phyloP scores from a whole-genome alignment of 30 jellyfish, hydroid and myxozoan species.

The Hydractinia symbiolongicarpus region DNA sequence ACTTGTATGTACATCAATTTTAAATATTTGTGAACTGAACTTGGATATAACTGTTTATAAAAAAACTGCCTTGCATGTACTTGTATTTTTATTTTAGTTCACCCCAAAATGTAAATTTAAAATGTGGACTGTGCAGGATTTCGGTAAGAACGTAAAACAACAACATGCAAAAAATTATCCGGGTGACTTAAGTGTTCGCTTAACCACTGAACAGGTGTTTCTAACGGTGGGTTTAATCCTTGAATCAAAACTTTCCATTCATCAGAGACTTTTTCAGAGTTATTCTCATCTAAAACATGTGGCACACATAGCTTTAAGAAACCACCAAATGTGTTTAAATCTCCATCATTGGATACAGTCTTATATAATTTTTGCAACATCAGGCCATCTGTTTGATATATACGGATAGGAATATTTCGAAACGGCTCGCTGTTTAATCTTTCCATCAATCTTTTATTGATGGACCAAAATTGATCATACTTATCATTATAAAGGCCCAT shows the following conservation, averaged over 20 bases:
- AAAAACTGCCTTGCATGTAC: too few species aligned
- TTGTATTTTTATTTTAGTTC: too few species aligned
- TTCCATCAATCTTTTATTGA: constrained; percentile 82
- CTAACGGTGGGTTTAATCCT: constrained; percentile 87
- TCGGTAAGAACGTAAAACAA: constrained; percentile 10
- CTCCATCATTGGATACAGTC: constrained; percentile 72
- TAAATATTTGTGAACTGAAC: too few species aligned
- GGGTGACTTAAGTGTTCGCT: constrained; percentile 98
- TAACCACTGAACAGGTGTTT: constrained; percentile 96
- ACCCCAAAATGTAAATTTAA: too few species aligned
- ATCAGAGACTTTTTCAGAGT: constrained; percentile 12
- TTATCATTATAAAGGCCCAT: constrained; percentile 84
- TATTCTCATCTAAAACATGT: constrained; percentile 42
- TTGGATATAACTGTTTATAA: too few species aligned
- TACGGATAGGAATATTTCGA: constrained; percentile 60
- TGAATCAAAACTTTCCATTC: constrained; percentile 67
- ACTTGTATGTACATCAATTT: too few species aligned
- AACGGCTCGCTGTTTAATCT: constrained; percentile 85
- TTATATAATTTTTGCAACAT: constrained; percentile 47
- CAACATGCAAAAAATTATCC: constrained; percentile 76
- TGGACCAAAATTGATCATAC: constrained; percentile 95
- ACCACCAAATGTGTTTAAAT: constrained; percentile 48
- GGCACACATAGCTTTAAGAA: constrained; percentile 40
- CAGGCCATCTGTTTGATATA: constrained; percentile 54
- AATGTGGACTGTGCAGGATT: background rate